Evolutionary conservation across 2,113 vertebrate genomes (phyloP).

Genomic region (Bagarius yarrelli): DNA sequence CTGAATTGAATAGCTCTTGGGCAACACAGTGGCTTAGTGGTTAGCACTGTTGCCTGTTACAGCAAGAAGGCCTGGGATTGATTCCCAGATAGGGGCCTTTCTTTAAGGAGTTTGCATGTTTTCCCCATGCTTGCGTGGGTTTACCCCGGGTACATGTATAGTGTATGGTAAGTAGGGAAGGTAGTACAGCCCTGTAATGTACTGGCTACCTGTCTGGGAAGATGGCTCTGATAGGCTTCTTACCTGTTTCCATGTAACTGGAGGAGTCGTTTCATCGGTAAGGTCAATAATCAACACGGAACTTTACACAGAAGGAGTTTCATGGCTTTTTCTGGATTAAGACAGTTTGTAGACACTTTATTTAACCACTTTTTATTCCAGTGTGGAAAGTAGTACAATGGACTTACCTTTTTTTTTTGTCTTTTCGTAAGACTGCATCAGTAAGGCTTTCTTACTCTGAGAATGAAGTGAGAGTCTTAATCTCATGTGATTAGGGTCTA

Average conservation of each 20-base stretch:
- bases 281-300: neutral
- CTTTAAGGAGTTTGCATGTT: too few relatives aligned
- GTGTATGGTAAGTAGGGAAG: too few relatives aligned
- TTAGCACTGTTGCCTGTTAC: too few relatives aligned
- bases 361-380: neutral
- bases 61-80: too few relatives aligned
- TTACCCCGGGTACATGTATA: too few relatives aligned
- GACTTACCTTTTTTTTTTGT: neutral
- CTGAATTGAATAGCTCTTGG: too few relatives aligned
- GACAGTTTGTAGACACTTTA: neutral
- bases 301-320: neutral
- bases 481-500: slow-evolving; percentile 1
- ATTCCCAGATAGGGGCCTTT: too few relatives aligned
- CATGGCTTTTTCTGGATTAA: neutral
- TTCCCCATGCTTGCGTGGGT: too few relatives aligned
- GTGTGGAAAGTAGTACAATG: neutral
- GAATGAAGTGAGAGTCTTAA: neutral
- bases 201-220: too few relatives aligned
- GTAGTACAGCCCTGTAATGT: too few relatives aligned
- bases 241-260: neutral
- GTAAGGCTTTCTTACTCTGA: neutral
- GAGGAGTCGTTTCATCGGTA: neutral
- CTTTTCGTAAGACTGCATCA: neutral
- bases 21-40: too few relatives aligned
- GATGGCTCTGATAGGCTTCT: too few relatives aligned